phyloP scores from a whole-genome alignment of 2,888 invertebrate genomes.

The Hydriomena furcata region DNA sequence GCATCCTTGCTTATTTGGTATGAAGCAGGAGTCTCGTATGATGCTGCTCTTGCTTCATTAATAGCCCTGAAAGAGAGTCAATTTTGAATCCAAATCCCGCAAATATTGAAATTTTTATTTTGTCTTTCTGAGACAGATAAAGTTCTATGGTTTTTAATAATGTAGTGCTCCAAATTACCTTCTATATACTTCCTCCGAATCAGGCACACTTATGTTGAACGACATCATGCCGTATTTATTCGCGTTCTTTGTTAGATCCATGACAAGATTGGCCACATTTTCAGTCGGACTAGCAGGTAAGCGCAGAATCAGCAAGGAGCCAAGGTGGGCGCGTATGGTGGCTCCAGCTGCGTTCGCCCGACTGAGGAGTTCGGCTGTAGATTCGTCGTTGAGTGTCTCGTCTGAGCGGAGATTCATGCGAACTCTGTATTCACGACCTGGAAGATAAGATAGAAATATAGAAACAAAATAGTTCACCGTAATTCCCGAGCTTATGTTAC shows the following conservation, averaged over 20 bases:
- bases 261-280: slow-evolving; percentile 52
- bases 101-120: no score
- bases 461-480: no score
- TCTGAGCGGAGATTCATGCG: slow-evolving; percentile 56
- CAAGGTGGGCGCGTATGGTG: slow-evolving; percentile 59
- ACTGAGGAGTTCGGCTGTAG: slow-evolving; percentile 41
- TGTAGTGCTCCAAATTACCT: slow-evolving; percentile 47
- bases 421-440: slow-evolving; percentile 59
- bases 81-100: background rate
- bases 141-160: background rate
- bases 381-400: slow-evolving; percentile 39
- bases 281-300: slow-evolving; percentile 59
- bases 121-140: background rate
- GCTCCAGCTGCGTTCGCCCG: slow-evolving; percentile 51
- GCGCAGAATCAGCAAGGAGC: slow-evolving; percentile 61
- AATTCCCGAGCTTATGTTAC: no score
- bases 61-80: slow-evolving; percentile 51
- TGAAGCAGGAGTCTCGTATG: slow-evolving; percentile 22
- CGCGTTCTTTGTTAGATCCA: slow-evolving; percentile 49
- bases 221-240: slow-evolving; percentile 54
- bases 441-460: no score
- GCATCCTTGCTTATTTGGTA: slow-evolving; percentile 37
- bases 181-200: slow-evolving; percentile 65
- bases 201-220: slow-evolving; percentile 62
- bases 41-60: slow-evolving; percentile 41